Percentiles rank a stretch among this genome's conserved stretches.
Conservation (phyloP, 2,113 vertebrate genomes). For the Sapajus apella region DNA sequence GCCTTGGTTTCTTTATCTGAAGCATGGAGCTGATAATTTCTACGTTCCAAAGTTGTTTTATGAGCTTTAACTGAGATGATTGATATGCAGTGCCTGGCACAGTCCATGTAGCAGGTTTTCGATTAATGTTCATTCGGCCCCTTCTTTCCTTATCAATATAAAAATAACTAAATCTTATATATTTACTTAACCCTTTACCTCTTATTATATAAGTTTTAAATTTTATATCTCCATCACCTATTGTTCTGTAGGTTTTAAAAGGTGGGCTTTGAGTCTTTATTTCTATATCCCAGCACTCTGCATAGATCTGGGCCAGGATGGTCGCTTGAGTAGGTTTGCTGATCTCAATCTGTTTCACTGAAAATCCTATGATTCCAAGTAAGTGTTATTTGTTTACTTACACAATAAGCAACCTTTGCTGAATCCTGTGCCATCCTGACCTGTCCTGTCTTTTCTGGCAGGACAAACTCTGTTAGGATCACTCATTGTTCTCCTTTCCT, state of each 20-base stretch:
- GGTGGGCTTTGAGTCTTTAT: not conserved
- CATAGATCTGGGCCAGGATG: not conserved
- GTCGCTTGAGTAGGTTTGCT: not conserved
- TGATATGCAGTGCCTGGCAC: not conserved
- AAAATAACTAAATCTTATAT: not conserved
- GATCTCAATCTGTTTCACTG: constrained; percentile 52
- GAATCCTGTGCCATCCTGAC: constrained; percentile 43
- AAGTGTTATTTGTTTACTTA: constrained; percentile 61
- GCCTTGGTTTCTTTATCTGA: not conserved
- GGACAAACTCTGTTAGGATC: not conserved
- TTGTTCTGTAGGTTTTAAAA: not conserved
- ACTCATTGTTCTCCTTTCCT: not conserved
- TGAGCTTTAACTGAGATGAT: not conserved
- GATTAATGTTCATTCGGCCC: not conserved
- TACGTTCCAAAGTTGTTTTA: not conserved
- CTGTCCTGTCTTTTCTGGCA: constrained; percentile 3
- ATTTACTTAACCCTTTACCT: not conserved
- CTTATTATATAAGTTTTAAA: not conserved
- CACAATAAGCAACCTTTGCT: constrained; percentile 40
- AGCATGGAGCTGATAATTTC: not conserved
- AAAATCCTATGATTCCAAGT: constrained; percentile 39
- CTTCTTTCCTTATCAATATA: not conserved
- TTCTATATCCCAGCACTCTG: not conserved
- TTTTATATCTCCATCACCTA: not conserved
- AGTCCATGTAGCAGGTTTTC: not conserved